phyloP scores from a whole-genome alignment of 2,113 vertebrate species.

The Bubalus kerabau region DNA sequence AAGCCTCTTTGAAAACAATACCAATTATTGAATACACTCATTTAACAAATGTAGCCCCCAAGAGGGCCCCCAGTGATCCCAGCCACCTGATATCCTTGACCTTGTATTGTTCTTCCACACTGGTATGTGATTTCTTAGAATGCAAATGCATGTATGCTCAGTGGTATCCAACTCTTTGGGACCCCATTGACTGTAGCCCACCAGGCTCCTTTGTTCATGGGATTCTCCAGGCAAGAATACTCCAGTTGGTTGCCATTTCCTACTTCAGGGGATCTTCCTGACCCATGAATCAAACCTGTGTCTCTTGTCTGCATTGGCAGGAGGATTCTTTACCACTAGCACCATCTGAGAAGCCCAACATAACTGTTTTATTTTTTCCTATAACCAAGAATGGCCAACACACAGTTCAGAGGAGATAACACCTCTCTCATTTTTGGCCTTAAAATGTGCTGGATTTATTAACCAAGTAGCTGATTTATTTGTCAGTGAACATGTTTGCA shows the following conservation, averaged over 20 bases:
- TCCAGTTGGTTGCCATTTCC: neutral
- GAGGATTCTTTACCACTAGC: neutral
- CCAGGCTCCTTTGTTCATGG: neutral
- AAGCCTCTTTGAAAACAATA: neutral
- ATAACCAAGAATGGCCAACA: neutral
- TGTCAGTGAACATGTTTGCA: neutral
- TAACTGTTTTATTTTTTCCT: neutral
- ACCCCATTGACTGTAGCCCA: neutral
- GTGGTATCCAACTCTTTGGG: neutral
- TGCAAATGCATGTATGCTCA: neutral
- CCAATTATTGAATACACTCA: neutral
- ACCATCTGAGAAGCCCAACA: neutral
- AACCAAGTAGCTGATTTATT: neutral
- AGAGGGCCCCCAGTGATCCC: fast-evolving
- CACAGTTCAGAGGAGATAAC: neutral
- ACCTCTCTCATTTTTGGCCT: neutral
- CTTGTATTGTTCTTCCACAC: fast-evolving
- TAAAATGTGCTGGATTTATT: neutral
- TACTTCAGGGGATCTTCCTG: neutral
- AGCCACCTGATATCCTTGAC: neutral
- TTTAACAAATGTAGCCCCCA: neutral
- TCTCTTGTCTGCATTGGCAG: neutral
- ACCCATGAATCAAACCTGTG: neutral
- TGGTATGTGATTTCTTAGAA: neutral
- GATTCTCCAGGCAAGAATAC: neutral